Base-by-base conservation (phyloP, 2,113 vertebrate species). In the Platanista minor region DNA sequence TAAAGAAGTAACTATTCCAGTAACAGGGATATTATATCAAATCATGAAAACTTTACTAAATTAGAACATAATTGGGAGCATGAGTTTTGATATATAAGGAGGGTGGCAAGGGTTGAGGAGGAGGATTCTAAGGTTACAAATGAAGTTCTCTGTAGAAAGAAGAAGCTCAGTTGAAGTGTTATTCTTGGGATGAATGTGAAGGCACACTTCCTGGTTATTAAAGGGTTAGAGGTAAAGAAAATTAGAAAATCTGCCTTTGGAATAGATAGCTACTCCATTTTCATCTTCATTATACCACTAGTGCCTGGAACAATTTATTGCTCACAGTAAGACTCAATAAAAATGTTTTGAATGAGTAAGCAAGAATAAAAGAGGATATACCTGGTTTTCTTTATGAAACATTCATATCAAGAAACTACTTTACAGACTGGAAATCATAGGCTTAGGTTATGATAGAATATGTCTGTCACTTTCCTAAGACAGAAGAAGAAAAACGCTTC, bases 161-260 rank as follows among this genome's bases (percentile, higher is more conserved):
- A 23, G 0, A 61, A 29, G 20, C 39, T 71, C 25, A 36, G 12
- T 2, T n/a, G 4, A 10, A 59, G 2, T 11, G 8, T 1, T 18
- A 21, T n/a, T 46, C 8, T 41, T 46, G 5, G 17, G n/a, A n/a
- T 59, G 36, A 5, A 81, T 0, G 2, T 29, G 36, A 77, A 82
- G 57, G 18, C 8, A 2, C 10, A 23, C 17, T 95, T 25, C 7
- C 4, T 86, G 36, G 29, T 69, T 75, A 27, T 67, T 39, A n/a
- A 87, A 67, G 11, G 31, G 2, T 25, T 4, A 66, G 14, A 69
- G 2, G 2, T 36, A 43, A 41, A 64, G 36, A 31, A 90, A 95
- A 81, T 12, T 6, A 92, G 67, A 43, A 87, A 61, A 74, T 1
- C 5, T 46, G 43, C 10, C 59, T 18, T 1, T 41, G 33, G 8